Conservation (phyloP, 2,888 invertebrate species). For the Tenthredo notha region DNA sequence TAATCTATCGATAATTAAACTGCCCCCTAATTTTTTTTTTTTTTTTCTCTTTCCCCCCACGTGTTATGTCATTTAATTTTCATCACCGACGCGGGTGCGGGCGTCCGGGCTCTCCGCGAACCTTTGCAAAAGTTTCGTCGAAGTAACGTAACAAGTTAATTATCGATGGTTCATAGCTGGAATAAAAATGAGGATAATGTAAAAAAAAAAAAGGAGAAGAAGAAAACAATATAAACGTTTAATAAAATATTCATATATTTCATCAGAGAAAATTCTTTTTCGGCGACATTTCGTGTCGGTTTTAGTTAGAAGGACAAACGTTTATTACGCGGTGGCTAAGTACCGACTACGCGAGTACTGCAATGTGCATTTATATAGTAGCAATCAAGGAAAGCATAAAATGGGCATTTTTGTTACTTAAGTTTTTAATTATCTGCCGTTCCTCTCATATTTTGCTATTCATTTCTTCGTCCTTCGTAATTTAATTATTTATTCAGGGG, state of each 20-base stretch:
- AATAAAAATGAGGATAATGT: conserved; percentile 9
- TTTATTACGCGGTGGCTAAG: conserved; percentile 25
- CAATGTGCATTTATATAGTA: conserved; percentile 29
- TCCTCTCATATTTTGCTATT: neutral
- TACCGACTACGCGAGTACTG: conserved; percentile 23
- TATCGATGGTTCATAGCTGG: neutral
- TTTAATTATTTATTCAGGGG: neutral
- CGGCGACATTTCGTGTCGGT: conserved; percentile 32
- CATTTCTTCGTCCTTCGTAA: neutral
- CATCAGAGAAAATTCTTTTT: neutral
- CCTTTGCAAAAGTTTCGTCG: neutral
- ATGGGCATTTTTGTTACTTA: conserved; percentile 6
- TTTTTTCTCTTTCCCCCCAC: too few species aligned
- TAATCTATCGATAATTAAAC: neutral
- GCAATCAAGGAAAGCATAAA: conserved; percentile 45
- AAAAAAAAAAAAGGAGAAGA: neutral
- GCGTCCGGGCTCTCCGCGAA: neutral
- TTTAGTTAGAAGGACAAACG: conserved; percentile 41
- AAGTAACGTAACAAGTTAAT: neutral
- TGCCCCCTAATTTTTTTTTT: neutral
- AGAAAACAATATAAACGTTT: conserved; percentile 44
- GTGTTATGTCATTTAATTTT: neutral
- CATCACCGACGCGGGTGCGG: neutral
- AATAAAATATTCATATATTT: conserved; percentile 41
- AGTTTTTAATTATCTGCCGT: conserved; percentile 11